Evolutionary conservation across 30 jellyfish, hydroid and myxozoan species (phyloP).

Genomic region (Clytia hemisphaerica): DNA sequence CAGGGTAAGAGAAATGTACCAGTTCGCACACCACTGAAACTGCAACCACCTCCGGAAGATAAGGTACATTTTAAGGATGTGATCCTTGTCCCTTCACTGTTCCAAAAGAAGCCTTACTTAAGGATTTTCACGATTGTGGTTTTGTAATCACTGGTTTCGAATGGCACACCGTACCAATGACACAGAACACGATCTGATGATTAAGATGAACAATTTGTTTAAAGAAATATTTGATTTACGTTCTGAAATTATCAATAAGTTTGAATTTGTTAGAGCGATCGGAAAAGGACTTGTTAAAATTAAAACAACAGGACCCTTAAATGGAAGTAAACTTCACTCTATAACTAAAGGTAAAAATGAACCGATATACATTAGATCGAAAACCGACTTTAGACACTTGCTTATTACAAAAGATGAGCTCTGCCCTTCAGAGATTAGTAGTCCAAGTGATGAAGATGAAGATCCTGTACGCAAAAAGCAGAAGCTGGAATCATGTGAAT

Average conservation of each 20-base stretch:
- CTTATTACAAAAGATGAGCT: constrained; percentile 8
- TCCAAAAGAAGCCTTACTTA: no score
- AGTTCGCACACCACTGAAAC: no score
- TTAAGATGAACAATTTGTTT: no score
- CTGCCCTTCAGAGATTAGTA: neutral
- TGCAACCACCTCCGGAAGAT: no score
- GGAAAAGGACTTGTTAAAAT: constrained; percentile 17
- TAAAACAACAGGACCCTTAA: constrained; percentile 9
- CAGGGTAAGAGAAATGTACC: no score
- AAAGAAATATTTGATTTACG: no score
- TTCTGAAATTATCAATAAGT: neutral
- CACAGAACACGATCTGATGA: no score
- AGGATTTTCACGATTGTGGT: no score
- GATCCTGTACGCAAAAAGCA: neutral
- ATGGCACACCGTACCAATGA: no score
- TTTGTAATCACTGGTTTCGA: no score
- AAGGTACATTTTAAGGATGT: no score
- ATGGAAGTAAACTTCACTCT: constrained; percentile 10
- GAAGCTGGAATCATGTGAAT: neutral
- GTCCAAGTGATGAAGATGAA: neutral
- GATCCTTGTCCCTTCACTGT: no score
- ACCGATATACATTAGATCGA: constrained; percentile 21
- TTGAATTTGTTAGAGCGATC: constrained; percentile 34
- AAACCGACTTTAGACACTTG: constrained; percentile 7
- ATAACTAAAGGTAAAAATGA: constrained; percentile 16